A percentile compares a stretch with the other conserved stretches of the same genome.
phyloP scores from a whole-genome alignment of 2,888 invertebrate genomes.

The Drosophila rellima region DNA sequence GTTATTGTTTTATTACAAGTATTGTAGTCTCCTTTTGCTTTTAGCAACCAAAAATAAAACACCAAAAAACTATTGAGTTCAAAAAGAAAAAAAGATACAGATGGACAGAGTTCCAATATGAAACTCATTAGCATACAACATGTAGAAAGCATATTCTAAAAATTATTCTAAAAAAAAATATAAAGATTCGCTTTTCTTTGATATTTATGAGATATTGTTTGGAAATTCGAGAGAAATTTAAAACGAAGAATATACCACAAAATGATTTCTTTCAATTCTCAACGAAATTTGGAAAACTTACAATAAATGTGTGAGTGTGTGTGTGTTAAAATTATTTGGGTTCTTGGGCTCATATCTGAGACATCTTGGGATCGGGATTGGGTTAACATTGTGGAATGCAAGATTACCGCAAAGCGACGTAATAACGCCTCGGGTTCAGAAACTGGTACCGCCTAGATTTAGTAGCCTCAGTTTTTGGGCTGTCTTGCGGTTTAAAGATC shows the following conservation, averaged over 20 bases:
- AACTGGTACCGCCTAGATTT: constrained; percentile 26
- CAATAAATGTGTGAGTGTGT: too few species aligned
- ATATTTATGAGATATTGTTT: constrained; percentile 16
- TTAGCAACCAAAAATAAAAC: constrained; percentile 35
- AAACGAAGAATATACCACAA: not conserved
- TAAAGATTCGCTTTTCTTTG: constrained; percentile 6
- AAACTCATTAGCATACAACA: constrained; percentile 14
- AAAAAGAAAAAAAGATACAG: constrained; percentile 9
- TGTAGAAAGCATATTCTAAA: constrained; percentile 1
- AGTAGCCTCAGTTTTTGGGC: constrained; percentile 35
- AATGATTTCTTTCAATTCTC: not conserved
- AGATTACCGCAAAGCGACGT: constrained; percentile 50
- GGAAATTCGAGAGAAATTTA: constrained; percentile 1
- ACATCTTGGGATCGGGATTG: not conserved
- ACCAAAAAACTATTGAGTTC: not conserved
- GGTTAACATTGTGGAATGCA: constrained; percentile 11
- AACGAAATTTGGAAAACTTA: not conserved
- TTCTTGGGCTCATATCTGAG: not conserved
- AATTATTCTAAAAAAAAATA: not conserved
- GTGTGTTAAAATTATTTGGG: not conserved
- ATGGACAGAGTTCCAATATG: constrained; percentile 2
- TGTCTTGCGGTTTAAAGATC: constrained; percentile 73
- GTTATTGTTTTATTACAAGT: constrained; percentile 31
- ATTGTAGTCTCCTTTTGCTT: constrained; percentile 4
- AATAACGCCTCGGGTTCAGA: constrained; percentile 29